Evolutionary conservation across 2,113 vertebrate species (phyloP).

Genomic region (Ageneiosus marmoratus): DNA sequence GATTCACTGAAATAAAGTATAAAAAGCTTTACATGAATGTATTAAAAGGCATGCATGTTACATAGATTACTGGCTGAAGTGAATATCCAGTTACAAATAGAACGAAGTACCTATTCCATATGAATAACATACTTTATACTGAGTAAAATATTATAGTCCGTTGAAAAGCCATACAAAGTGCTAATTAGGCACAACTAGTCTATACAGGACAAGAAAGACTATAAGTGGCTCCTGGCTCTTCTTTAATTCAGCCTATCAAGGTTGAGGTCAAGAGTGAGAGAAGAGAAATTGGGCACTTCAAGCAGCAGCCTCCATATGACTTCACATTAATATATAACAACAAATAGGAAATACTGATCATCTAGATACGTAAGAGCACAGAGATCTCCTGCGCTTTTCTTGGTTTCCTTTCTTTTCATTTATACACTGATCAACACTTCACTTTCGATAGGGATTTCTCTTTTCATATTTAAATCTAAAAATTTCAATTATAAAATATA

Average conservation of each 20-base stretch:
- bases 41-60: slow-evolving; percentile 70
- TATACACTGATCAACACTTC: slow-evolving; percentile 65
- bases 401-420: slow-evolving; percentile 57
- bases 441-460: slow-evolving; percentile 67
- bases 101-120: slow-evolving; percentile 37
- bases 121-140: slow-evolving; percentile 58
- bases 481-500: slow-evolving; percentile 81
- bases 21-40: slow-evolving; percentile 49
- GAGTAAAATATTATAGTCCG: slow-evolving; percentile 66
- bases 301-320: slow-evolving; percentile 13
- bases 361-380: slow-evolving; percentile 7
- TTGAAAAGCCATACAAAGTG: slow-evolving; percentile 71
- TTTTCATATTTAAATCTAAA: slow-evolving; percentile 74
- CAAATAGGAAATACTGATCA: neutral
- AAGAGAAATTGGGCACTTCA: slow-evolving; percentile 17
- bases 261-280: slow-evolving; percentile 53
- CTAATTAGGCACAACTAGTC: slow-evolving; percentile 78
- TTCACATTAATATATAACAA: neutral
- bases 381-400: slow-evolving; percentile 15
- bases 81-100: slow-evolving; percentile 33
- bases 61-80: slow-evolving; percentile 56
- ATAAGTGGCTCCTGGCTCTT: slow-evolving; percentile 29
- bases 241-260: slow-evolving; percentile 54
- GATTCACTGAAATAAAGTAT: slow-evolving; percentile 51
- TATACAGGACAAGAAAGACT: slow-evolving; percentile 43